Percentiles rank a stretch among this genome's conserved stretches.
phyloP scores from a whole-genome alignment of 1,140 invertebrate species.

The Hirudo medicinalis region DNA sequence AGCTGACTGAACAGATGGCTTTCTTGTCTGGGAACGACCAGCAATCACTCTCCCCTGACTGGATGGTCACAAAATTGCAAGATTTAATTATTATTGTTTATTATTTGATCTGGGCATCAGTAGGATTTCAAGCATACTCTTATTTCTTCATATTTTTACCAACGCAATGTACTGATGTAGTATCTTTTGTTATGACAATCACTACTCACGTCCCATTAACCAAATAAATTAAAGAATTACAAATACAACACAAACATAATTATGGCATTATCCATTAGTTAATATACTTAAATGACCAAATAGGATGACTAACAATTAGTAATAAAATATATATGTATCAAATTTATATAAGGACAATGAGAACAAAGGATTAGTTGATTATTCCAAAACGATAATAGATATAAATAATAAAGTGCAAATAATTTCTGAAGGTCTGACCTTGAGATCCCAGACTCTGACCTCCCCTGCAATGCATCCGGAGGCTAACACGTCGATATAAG shows the following conservation, averaged over 20 bases:
- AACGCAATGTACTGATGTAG: too few relatives aligned
- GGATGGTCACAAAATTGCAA: slow-evolving; percentile 17
- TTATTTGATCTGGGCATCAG: too few relatives aligned
- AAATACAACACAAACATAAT: too few relatives aligned
- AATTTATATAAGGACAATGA: neutral
- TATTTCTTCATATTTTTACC: too few relatives aligned
- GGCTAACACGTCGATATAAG: slow-evolving; percentile 65
- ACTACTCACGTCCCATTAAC: too few relatives aligned
- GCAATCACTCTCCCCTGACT: slow-evolving; percentile 66
- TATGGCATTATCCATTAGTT: too few relatives aligned
- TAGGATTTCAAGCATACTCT: too few relatives aligned
- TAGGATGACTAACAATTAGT: neutral
- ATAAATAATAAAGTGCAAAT: neutral
- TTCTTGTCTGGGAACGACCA: slow-evolving; percentile 56
- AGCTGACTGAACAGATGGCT: slow-evolving; percentile 69
- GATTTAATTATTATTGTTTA: neutral
- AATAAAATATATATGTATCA: neutral
- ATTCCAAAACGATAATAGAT: neutral
- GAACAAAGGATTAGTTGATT: slow-evolving; percentile 12
- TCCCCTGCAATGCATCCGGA: slow-evolving; percentile 77
- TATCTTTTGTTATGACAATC: too few relatives aligned
- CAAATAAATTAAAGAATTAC: too few relatives aligned
- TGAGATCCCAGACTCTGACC: slow-evolving; percentile 78
- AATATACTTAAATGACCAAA: neutral
- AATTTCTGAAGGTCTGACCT: slow-evolving; percentile 48